These are phyloP conservation scores for Cerceris ruficornis DNA, from an alignment of 2,888 invertebrate genomes.

Conservation along the genomic window DNA sequence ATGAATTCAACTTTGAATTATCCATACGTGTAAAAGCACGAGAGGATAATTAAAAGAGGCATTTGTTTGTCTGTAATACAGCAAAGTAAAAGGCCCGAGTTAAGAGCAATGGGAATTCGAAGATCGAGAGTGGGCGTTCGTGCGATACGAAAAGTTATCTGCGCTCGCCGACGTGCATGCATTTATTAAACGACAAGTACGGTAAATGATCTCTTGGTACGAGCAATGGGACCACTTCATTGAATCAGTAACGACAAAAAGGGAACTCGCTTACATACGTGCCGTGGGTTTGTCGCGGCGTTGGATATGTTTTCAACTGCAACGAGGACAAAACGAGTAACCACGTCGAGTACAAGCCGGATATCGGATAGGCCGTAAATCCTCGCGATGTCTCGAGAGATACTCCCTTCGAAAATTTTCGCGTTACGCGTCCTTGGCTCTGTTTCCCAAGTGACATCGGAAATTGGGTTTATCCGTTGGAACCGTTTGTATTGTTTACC, in stretches of 20 bases:
- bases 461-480: slow-evolving; percentile 32
- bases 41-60: background rate
- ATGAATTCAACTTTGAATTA: too few species aligned
- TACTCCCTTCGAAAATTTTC: slow-evolving; percentile 31
- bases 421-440: slow-evolving; percentile 50
- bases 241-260: slow-evolving; percentile 44
- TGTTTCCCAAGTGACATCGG: slow-evolving; percentile 32
- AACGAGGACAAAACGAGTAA: slow-evolving; percentile 48
- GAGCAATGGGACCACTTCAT: slow-evolving; percentile 37
- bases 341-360: slow-evolving; percentile 25
- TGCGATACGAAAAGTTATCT: slow-evolving; percentile 63
- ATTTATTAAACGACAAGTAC: slow-evolving; percentile 50
- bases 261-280: slow-evolving; percentile 19
- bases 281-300: slow-evolving; percentile 39
- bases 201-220: slow-evolving; percentile 38
- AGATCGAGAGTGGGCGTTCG: slow-evolving; percentile 53
- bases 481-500: slow-evolving; percentile 44
- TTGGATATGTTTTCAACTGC: slow-evolving; percentile 39
- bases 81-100: background rate
- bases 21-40: background rate
- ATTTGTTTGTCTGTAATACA: background rate
- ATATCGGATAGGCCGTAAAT: slow-evolving; percentile 13
- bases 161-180: slow-evolving; percentile 36
- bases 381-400: slow-evolving; percentile 40
- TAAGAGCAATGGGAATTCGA: slow-evolving; percentile 11